Percentiles rank a stretch among this genome's conserved stretches.
phyloP scores from a whole-genome alignment of 2,888 invertebrate genomes.

The Andrena fulva region DNA sequence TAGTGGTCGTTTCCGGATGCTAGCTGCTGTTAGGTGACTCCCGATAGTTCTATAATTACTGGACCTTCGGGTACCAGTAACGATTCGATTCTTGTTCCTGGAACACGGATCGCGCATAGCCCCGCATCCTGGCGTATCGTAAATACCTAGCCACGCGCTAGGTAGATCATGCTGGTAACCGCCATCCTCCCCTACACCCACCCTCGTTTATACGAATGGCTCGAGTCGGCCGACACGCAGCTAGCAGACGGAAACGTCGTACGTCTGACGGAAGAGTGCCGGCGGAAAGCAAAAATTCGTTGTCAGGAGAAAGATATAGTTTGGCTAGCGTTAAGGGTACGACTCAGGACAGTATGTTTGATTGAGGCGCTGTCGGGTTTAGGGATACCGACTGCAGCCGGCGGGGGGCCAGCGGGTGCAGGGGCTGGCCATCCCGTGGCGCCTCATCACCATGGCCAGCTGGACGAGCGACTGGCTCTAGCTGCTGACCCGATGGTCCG shows the following conservation, averaged over 20 bases:
- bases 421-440: slow-evolving; percentile 86
- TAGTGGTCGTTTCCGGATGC: slow-evolving; percentile 31
- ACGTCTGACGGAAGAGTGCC: slow-evolving; percentile 50
- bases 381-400: slow-evolving; percentile 84
- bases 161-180: background rate
- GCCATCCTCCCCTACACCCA: background rate
- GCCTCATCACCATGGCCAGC: slow-evolving; percentile 88
- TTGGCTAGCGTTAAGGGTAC: slow-evolving; percentile 52
- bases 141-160: too few species aligned
- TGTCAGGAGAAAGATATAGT: slow-evolving; percentile 47
- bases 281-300: slow-evolving; percentile 35
- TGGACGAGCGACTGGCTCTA: slow-evolving; percentile 92
- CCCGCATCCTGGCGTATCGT: too few species aligned
- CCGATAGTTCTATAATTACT: background rate
- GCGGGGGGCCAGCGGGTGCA: slow-evolving; percentile 85
- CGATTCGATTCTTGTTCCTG: too few species aligned
- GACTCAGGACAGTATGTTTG: slow-evolving; percentile 65
- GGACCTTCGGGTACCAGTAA: background rate
- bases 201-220: background rate
- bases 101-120: too few species aligned
- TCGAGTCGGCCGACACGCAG: background rate
- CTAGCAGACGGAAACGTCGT: slow-evolving; percentile 28
- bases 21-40: slow-evolving; percentile 16
- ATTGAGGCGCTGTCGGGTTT: slow-evolving; percentile 81
- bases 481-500: slow-evolving; percentile 97